Conservation (phyloP, 2,113 vertebrate genomes). For the Ptychochromis oligacanthus region DNA sequence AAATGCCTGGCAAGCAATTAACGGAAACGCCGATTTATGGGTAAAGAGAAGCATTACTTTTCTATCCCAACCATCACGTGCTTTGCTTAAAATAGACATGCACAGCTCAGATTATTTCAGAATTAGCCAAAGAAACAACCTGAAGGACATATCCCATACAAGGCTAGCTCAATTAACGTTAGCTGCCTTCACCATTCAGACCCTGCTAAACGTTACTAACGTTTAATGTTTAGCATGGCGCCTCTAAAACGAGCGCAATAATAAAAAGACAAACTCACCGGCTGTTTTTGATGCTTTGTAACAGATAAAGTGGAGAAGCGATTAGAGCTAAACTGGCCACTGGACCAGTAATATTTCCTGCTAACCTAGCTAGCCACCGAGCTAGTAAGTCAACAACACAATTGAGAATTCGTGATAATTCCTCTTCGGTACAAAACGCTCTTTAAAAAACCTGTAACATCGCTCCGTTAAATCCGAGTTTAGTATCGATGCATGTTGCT, state of each 20-base stretch:
- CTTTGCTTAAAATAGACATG: too few relatives aligned
- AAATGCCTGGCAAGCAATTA: neutral
- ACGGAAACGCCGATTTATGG: neutral
- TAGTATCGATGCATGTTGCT: constrained; percentile 14
- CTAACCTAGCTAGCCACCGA: constrained; percentile 42
- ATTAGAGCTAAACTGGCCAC: constrained; percentile 5
- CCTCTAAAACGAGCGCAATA: neutral
- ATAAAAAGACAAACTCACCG: constrained; percentile 40
- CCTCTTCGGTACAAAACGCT: neutral
- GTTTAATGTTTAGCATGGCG: neutral
- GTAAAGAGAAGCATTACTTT: neutral
- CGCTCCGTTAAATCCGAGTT: neutral
- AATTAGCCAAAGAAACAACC: constrained; percentile 17
- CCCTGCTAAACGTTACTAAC: neutral
- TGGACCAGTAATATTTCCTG: constrained; percentile 18
- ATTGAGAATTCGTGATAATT: neutral
- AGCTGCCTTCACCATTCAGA: neutral
- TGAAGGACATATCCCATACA: neutral
- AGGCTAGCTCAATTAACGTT: neutral
- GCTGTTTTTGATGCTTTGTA: neutral
- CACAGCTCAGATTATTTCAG: neutral
- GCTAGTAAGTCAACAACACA: constrained; percentile 27
- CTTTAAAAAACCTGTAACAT: neutral
- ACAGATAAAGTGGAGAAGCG: too few relatives aligned
- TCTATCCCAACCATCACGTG: too few relatives aligned